Base-by-base conservation (phyloP, 2,888 invertebrate genomes). In the Orthosia gothica region DNA sequence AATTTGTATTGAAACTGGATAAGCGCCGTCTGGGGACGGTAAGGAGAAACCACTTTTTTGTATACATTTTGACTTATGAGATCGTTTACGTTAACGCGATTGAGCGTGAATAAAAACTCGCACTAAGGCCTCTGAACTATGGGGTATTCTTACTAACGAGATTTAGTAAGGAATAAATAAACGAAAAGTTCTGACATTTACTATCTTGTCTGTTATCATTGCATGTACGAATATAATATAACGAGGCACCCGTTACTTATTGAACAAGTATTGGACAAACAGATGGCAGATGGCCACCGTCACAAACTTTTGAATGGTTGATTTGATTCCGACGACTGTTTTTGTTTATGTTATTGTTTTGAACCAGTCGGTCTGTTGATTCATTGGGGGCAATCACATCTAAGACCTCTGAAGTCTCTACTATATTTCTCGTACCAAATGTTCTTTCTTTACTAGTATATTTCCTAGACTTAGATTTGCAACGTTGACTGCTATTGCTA, bases 331-430 rank as follows among this genome's bases (percentile, higher is more conserved):
- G 49, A 62, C 71, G 47, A 57, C 11, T 59, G 57, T 71, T 67
- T 64, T 79, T 72, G 67, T 79, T 80, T 58, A 67, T 67, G 55
- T 59, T 83, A 66, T 70, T 72, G 66, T 83, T 54, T 54, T 40
- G n/a, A 54, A 45, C 18, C 49, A 20, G 12, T 54, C 15, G 18
- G 50, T 67, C 45, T 40, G n/a, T 20, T 57, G 61, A 66, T 67
- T 70, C 57, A 62, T 66, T 23, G 23, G 26, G 11, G 5, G 11
- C 47, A 49, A 52, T 26, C 23, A 63, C 81, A 63, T 32, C 47
- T 80, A 49, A 16, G 47, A 52, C 47, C 57, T 5, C 20, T 9
- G 9, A 55, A 5, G 47, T 18, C 13, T 45, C 3, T 47, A 7
- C 4, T 47, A 11, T 52, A 13, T 45, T 57, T 11, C 20, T 47